phyloP scores from a whole-genome alignment of 1,140 invertebrate genomes.

The Mizuhopecten yessoensis region DNA sequence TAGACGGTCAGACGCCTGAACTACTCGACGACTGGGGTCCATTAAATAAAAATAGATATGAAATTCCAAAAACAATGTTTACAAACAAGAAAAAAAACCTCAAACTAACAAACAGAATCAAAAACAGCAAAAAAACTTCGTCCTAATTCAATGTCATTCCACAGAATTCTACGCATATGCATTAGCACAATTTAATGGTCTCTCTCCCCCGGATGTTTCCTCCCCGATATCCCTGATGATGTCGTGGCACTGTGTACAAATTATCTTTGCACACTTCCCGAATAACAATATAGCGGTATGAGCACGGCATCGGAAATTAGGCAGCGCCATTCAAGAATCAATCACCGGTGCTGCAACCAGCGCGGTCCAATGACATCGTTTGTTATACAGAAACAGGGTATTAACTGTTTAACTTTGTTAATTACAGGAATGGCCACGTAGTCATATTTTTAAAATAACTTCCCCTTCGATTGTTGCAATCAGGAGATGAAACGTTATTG shows the following conservation, averaged over 20 bases:
- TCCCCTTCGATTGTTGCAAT: neutral
- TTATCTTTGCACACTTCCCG: neutral
- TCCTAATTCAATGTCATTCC: too few species aligned
- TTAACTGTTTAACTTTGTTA: neutral
- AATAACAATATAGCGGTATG: neutral
- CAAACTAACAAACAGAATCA: too few species aligned
- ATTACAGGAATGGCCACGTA: neutral
- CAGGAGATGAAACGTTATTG: neutral
- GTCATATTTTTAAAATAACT: neutral
- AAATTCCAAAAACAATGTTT: too few species aligned
- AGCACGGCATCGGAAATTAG: constrained; percentile 9
- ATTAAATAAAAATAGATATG: too few species aligned
- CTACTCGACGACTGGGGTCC: too few species aligned
- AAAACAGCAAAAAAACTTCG: too few species aligned
- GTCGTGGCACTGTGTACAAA: neutral
- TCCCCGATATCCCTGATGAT: too few species aligned
- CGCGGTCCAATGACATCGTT: neutral
- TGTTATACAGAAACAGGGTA: neutral
- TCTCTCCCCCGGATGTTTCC: too few species aligned
- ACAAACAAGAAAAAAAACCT: too few species aligned
- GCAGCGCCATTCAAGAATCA: neutral
- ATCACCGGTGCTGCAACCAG: neutral
- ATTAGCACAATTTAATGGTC: too few species aligned
- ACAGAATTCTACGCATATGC: too few species aligned
- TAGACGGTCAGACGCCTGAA: too few species aligned